These are phyloP conservation scores for Odiellus spinosus DNA, from an alignment of 2,888 invertebrate species.

Conservation along the genomic window DNA sequence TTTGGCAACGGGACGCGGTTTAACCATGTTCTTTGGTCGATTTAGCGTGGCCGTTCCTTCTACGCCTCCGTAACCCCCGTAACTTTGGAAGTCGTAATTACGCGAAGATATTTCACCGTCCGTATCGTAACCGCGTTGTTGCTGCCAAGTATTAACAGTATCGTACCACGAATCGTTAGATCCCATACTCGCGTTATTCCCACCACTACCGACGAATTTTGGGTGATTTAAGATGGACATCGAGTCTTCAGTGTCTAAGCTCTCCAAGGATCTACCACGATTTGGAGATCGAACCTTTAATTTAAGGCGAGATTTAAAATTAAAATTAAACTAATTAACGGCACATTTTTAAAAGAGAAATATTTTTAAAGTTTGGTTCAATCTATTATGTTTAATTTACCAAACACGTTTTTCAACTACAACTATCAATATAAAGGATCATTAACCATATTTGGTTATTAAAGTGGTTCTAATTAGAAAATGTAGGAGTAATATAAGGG, in stretches of 20 bases:
- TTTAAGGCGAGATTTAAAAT: background rate
- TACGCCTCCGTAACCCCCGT: conserved; percentile 8
- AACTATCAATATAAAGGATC: no score
- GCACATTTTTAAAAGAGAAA: no score
- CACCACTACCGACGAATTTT: conserved; percentile 6
- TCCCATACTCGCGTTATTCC: background rate
- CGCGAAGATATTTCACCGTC: conserved; percentile 16
- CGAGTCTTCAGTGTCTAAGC: conserved; percentile 18
- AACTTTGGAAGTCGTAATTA: conserved; percentile 11
- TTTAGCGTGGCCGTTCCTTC: conserved; percentile 53
- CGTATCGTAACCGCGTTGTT: conserved; percentile 14
- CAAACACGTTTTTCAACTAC: no score
- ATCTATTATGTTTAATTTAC: no score
- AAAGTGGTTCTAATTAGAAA: no score
- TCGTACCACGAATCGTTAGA: conserved; percentile 17
- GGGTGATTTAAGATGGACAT: conserved; percentile 15
- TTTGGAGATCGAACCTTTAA: conserved; percentile 13
- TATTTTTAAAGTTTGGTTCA: no score
- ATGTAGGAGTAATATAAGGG: no score
- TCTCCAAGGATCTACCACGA: conserved; percentile 19
- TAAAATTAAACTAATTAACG: no score
- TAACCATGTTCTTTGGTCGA: conserved; percentile 60
- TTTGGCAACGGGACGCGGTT: conserved; percentile 66
- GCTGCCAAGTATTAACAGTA: conserved; percentile 16
- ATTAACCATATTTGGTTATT: no score